phyloP scores from a whole-genome alignment of 2,888 invertebrate genomes.

The Torymus texanus region DNA sequence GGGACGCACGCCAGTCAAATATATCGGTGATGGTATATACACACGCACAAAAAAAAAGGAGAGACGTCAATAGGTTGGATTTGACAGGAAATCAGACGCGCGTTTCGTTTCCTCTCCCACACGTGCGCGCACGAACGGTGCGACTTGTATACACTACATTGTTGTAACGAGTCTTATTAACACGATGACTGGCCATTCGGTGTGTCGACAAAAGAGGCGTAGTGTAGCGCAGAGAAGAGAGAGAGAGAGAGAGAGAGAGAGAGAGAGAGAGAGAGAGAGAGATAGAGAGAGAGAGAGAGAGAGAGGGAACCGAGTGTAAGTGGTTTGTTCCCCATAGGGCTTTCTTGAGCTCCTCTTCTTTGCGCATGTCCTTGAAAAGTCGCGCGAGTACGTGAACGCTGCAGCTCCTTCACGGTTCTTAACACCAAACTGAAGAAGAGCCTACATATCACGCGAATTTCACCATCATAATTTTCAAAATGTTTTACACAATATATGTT shows the following conservation, averaged over 20 bases:
- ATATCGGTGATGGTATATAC: no score
- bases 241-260: neutral
- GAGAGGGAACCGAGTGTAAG: conserved; percentile 10
- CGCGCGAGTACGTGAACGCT: conserved; percentile 59
- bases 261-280: conserved; percentile 18
- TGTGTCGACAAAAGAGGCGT: conserved; percentile 10
- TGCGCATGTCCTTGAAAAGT: conserved; percentile 67
- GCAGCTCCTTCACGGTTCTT: conserved; percentile 66
- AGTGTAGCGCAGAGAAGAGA: neutral
- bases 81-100: conserved; percentile 15
- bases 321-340: conserved; percentile 58
- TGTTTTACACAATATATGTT: no score
- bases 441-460: conserved; percentile 37
- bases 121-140: neutral
- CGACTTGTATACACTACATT: conserved; percentile 32
- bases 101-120: conserved; percentile 7
- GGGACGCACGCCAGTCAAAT: no score
- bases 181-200: conserved; percentile 44
- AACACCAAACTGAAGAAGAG: conserved; percentile 46
- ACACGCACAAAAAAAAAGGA: neutral
- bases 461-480: neutral
- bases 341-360: conserved; percentile 59
- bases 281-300: conserved; percentile 4
- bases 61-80: neutral
- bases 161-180: conserved; percentile 47